Base-by-base conservation (phyloP, 1,140 invertebrate species). In the Mycetomoellerius zeteki region DNA sequence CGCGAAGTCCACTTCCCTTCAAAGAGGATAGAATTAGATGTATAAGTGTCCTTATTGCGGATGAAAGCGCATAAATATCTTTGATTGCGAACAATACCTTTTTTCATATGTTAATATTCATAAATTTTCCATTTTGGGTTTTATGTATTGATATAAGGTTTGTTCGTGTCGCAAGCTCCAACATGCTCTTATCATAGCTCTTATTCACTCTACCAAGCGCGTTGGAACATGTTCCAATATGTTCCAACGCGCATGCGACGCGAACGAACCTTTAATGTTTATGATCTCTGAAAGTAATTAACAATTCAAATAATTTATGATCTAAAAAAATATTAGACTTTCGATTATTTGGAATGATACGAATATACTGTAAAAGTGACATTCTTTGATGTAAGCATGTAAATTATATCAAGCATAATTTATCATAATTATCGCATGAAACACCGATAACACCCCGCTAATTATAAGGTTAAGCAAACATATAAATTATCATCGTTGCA, bases 391-490 rank as follows among this genome's bases (percentile, higher is more conserved):
- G 37, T 43, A 33, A 33, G 7, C 1, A 43, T 7, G 10, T 43
- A 33, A 65, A 6, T 81, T 21, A 54, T 1, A 10, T 12, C n/a
- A 6, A 12, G 1, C 30, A 33, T 1, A 54, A 71, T 24, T 43
- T 60, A 37, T 43, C 21, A 16, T 5, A 60, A 60, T 73, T 58
- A 60, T 82, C 7, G 0, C n/a, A 33, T 67, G 30, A 24, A 80
- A 19, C 3, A 33, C 2, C 2, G 80, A 73, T 73, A 60, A 82
- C 19, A 69, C 64, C 33, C 19, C 7, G 33, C 37, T 72, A 82
- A 73, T 73, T 72, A n/a, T n/a, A 60, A 19, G 54, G 19, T 82
- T 37, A 58, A 30, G n/a, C 19, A 56, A 14, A 4, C 4, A 12
- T 72, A 71, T 6, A 2, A 47, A 58, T 16, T 37, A 16, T 58